Conservation (phyloP, 2,888 invertebrate species). For the Agonopterix heracliana region DNA sequence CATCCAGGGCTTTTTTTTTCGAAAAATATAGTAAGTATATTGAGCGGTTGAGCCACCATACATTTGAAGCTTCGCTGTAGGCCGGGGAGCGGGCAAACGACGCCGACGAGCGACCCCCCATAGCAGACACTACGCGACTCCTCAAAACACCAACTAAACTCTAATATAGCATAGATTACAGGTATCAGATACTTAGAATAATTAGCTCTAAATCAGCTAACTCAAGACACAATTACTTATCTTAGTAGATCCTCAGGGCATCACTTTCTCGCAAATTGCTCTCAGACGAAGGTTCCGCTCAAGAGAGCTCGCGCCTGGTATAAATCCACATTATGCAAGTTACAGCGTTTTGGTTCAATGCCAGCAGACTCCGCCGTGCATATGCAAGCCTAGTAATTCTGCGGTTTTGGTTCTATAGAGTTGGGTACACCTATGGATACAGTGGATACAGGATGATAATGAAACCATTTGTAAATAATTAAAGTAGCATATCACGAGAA, state of each 20-base stretch:
- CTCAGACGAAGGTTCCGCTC: slow-evolving; percentile 43
- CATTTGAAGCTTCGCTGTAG: no score
- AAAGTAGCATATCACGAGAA: background rate
- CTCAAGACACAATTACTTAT: no score
- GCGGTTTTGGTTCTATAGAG: slow-evolving; percentile 13
- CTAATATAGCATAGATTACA: no score
- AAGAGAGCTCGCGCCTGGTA: slow-evolving; percentile 40
- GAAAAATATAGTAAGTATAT: no score
- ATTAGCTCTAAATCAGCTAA: no score
- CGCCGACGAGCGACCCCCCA: no score
- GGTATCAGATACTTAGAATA: no score
- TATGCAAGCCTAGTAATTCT: slow-evolving; percentile 25
- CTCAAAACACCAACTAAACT: no score
- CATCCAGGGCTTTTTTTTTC: no score
- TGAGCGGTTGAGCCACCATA: no score
- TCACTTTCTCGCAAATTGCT: slow-evolving; percentile 42
- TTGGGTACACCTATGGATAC: background rate
- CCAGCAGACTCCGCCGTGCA: slow-evolving; percentile 48
- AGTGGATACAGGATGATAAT: background rate
- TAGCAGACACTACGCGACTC: no score
- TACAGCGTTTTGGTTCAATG: slow-evolving; percentile 68
- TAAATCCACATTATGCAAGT: slow-evolving; percentile 68
- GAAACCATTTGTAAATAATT: background rate
- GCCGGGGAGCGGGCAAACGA: no score
- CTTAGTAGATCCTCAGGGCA: background rate